Conservation (phyloP, 2,888 invertebrate genomes). For the Lepidocyrtinus sp. region DNA sequence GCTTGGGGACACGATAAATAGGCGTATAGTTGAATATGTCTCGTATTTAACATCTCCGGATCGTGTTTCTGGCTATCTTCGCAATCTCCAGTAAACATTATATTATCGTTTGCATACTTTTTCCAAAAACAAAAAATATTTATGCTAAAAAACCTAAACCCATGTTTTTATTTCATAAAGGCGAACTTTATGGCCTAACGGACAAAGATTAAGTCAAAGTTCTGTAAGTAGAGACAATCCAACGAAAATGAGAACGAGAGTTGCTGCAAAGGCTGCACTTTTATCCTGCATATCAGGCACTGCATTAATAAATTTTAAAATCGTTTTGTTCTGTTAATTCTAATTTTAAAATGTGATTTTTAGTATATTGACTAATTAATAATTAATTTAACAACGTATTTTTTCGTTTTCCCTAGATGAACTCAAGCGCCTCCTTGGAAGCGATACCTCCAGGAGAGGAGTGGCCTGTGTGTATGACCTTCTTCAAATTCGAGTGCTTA, state of each 20-base stretch:
- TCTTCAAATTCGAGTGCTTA: conserved; percentile 88
- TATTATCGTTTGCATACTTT: too few relatives aligned
- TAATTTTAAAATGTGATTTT: not conserved
- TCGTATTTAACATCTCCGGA: conserved; percentile 89
- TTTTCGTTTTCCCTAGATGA: conserved; percentile 80
- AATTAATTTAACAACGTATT: conserved; percentile 1
- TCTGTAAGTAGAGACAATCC: conserved; percentile 76
- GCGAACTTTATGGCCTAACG: conserved; percentile 77
- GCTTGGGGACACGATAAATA: conserved; percentile 87
- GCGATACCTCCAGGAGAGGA: conserved; percentile 88
- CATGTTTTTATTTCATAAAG: too few relatives aligned
- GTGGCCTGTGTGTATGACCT: conserved; percentile 88
- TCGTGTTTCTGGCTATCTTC: conserved; percentile 89
- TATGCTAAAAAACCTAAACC: too few relatives aligned
- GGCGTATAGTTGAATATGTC: conserved; percentile 90
- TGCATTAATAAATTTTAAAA: too few relatives aligned
- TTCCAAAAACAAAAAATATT: too few relatives aligned
- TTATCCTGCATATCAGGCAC: conserved; percentile 86
- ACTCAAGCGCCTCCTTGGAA: conserved; percentile 89
- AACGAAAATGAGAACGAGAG: conserved; percentile 83
- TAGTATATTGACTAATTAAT: not conserved
- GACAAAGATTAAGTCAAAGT: conserved; percentile 75
- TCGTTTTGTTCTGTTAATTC: too few relatives aligned
- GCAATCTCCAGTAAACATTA: conserved; percentile 83
- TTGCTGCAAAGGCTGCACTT: conserved; percentile 89